Evolutionary conservation across 2,888 invertebrate species (phyloP), one percentile per base, ranked within the genome.

Genomic region (Carcina quercana): DNA sequence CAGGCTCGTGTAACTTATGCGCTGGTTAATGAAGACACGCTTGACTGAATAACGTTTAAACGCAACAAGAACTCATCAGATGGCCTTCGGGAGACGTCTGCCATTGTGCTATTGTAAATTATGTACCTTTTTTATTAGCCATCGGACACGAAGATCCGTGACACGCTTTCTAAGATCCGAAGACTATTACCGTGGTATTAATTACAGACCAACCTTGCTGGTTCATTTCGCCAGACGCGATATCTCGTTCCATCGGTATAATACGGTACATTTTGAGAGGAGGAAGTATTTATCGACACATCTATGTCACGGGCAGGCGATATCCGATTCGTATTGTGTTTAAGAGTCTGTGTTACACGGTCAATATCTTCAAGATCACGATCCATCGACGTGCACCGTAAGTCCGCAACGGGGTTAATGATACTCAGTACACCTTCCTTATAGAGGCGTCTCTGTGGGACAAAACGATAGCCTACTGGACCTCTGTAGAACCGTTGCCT

Each of bases 151-250:
- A 56, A 56, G 55, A 53, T 50, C 57, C 62, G 58, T 72, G 72
- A 71, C 71, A 72, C 72, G 69, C 71, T 72, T 71, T 72, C 73
- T 71, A 65, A 59, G 43, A 53, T 52, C 55, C 53, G 54, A 53
- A 62, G 29, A 32, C 27, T 31, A 25, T 26, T 29, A 15, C 26
- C 20, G 11, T 5, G 15, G 26, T 21, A 30, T 37, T 37, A 32
- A 28, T 37, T 37, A 24, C 30, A 28, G 27, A 13, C 32, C 12
- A 29, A 35, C 29, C 32, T 32, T 29, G 26, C 22, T 24, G 13
- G 22, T 37, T 32, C 14, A 30, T 37, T 32, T 32, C 28, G 21
- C 30, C 19, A 13, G 5, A 15, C 35, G 32, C 33, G 37, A 42
- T 39, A 32, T 35, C 34, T 28, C 24, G 32, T 10, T 24, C 17